Base-by-base conservation (phyloP, 2,113 vertebrate genomes). In the Himantopus leucocephalus region DNA sequence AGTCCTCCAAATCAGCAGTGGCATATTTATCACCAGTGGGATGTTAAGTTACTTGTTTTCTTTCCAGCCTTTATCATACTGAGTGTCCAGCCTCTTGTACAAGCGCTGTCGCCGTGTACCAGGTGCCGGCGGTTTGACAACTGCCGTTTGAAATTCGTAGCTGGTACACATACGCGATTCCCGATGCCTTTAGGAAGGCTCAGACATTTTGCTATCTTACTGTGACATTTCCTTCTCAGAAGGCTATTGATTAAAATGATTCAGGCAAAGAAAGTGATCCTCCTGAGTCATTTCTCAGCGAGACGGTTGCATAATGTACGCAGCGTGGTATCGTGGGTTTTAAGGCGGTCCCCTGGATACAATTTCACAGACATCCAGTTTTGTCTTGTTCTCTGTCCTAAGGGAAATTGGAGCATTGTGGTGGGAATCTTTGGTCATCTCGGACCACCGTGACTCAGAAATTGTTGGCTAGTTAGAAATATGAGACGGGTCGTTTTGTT, bases 211-310 rank as follows among this genome's bases (percentile, higher is more conserved):
- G n/a, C 71, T 85, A 4, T 60, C 89, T 93, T 91, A 53, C 77
- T 73, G 82, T 94, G 86, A 91, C 81, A 92, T 97, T 96, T 97
- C 90, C 78, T 87, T 79, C 93, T 85, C 84, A 35, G 85, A 97
- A 96, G 63, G 43, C 84, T 96, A 96, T 97, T 96, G 97, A 97
- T 97, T 96, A 95, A 97, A 95, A 89, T 88, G 91, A 95, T 93
- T 92, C 94, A 92, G 88, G 94, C 90, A 60, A 73, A 74, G 95
- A 94, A 97, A 95, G 73, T 67, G 87, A 95, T 97, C 94, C 87
- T 96, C 89, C 96, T 89, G 96, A 95, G 92, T 97, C 74, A 97
- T 91, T 95, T 95, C 89, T 90, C 93, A 74, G 94, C 74, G 55
- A 92, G 91, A 79, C 4, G 21, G 85, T 93, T 97, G 93, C 91